Conservation (phyloP, 2,113 vertebrate genomes). For the Meriones unguiculatus region DNA sequence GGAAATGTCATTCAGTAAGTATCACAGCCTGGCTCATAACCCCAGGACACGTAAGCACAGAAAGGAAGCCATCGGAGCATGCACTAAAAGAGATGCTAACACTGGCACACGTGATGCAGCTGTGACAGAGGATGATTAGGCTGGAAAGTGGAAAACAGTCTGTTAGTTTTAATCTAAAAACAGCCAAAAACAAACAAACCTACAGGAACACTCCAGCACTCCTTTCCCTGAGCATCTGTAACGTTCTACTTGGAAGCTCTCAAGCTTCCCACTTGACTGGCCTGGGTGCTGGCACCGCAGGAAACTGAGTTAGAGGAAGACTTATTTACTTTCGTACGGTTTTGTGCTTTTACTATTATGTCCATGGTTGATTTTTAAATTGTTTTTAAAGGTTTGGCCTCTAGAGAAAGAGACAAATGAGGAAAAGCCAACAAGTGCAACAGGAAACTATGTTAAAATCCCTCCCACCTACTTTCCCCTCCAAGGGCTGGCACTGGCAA, state of each 20-base stretch:
- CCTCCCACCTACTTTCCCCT: not conserved
- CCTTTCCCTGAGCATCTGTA: not conserved
- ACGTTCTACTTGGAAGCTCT: not conserved
- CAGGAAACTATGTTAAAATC: constrained; percentile 1
- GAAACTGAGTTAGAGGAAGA: not conserved
- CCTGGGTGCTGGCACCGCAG: not conserved
- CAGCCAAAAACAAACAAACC: not conserved
- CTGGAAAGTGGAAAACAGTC: not conserved
- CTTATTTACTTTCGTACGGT: not conserved
- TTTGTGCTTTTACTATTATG: not conserved
- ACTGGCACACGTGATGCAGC: not conserved
- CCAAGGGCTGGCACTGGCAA: not conserved
- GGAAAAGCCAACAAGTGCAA: not conserved
- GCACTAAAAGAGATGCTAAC: not conserved
- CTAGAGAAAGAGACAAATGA: constrained; percentile 26
- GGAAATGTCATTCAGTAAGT: not conserved
- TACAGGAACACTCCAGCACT: not conserved
- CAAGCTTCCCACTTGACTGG: not conserved
- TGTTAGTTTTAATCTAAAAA: not conserved
- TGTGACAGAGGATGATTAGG: not conserved
- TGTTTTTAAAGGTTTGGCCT: not conserved
- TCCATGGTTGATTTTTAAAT: not conserved
- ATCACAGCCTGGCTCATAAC: not conserved
- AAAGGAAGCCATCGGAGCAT: not conserved
- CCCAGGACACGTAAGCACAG: not conserved